A percentile compares a stretch with the other conserved stretches of the same genome.
These are phyloP conservation scores for Orchesella cincta DNA, from an alignment of 1,140 invertebrate genomes.

Conservation along the genomic window DNA sequence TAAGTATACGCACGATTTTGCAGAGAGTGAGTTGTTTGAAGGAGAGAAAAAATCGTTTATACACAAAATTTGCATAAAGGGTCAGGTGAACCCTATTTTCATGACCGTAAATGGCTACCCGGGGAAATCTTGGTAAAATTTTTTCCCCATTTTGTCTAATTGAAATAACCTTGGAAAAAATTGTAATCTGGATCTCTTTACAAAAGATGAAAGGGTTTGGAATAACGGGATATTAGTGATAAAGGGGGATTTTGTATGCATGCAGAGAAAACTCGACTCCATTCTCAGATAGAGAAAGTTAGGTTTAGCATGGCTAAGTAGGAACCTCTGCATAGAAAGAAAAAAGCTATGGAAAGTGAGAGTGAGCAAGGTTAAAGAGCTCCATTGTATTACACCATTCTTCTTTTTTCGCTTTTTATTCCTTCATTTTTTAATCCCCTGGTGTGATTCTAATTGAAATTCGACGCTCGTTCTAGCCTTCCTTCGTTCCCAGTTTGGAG, in stretches of 20 bases:
- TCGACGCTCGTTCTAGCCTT: not conserved
- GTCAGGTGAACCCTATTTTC: conserved; percentile 21
- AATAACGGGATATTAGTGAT: no score
- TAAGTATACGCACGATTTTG: no score
- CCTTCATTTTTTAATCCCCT: conserved; percentile 27
- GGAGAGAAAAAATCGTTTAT: no score
- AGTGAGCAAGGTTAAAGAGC: conserved; percentile 18
- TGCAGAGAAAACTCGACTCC: no score
- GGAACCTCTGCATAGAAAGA: no score
- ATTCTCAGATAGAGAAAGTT: no score
- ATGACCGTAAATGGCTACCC: conserved; percentile 20
- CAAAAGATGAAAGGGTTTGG: not conserved
- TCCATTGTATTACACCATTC: conserved; percentile 11
- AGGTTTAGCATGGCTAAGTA: no score
- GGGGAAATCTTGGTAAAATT: conserved; percentile 1
- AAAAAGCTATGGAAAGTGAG: no score
- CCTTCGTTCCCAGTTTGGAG: not conserved
- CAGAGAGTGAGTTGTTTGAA: no score
- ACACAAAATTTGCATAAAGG: conserved; percentile 24
- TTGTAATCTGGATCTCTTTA: not conserved
- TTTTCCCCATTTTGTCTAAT: conserved; percentile 15
- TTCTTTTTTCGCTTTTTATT: not conserved
- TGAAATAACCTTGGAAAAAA: conserved; percentile 25
- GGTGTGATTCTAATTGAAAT: conserved; percentile 26
- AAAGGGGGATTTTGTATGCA: no score